Evolutionary conservation across 2,888 invertebrate species (phyloP).

Genomic region (Synanthedon tipuliformis): DNA sequence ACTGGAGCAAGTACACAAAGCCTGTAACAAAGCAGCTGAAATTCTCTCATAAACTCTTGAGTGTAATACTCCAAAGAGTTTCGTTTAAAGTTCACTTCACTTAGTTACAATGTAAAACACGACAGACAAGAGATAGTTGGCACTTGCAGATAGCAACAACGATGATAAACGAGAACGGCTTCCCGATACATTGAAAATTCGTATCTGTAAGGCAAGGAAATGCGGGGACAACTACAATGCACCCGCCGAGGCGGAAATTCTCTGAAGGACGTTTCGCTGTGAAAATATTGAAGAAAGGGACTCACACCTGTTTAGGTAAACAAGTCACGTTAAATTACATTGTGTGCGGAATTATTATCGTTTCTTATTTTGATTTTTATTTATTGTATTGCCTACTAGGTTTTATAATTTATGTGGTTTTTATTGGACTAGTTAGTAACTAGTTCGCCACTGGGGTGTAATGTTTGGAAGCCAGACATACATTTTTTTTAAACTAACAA

Average conservation of each 20-base stretch:
- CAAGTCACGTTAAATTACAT: conserved; percentile 4
- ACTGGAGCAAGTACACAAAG: too few species aligned
- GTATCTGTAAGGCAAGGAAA: conserved; percentile 25
- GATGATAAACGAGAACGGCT: conserved; percentile 38
- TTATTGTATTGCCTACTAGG: too few species aligned
- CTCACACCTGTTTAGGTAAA: not conserved
- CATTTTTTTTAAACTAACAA: too few species aligned
- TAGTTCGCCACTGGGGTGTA: too few species aligned
- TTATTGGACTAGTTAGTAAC: too few species aligned
- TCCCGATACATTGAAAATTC: conserved; percentile 42
- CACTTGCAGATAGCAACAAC: conserved; percentile 30
- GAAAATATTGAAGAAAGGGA: not conserved
- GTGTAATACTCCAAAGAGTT: not conserved
- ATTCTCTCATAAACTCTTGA: not conserved
- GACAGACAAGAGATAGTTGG: conserved; percentile 24
- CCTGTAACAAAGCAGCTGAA: too few species aligned
- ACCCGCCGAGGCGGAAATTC: not conserved
- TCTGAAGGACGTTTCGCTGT: not conserved
- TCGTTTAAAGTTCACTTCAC: conserved; percentile 6
- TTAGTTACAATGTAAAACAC: conserved; percentile 21
- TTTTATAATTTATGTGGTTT: too few species aligned
- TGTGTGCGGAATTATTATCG: not conserved
- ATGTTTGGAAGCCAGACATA: too few species aligned
- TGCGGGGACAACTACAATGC: conserved; percentile 24
- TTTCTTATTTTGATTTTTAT: not conserved